Conservation (phyloP, 1,140 invertebrate species). For the Trissolcus basalis region DNA sequence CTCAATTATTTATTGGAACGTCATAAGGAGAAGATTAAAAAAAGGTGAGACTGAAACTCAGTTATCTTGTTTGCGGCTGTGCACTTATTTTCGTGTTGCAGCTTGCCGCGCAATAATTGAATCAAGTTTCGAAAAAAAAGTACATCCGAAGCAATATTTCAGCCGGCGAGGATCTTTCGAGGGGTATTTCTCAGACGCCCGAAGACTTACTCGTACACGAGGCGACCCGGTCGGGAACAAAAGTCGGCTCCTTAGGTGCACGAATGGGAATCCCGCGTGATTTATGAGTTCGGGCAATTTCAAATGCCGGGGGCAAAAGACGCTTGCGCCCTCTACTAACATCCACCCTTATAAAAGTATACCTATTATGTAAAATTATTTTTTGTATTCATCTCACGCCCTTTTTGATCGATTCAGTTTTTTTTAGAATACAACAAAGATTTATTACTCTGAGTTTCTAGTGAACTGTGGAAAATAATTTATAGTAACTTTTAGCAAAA, state of each 20-base stretch:
- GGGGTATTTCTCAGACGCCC: constrained; percentile 26
- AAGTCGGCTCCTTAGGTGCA: constrained; percentile 17
- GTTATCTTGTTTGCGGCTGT: too few relatives aligned
- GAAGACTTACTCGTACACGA: constrained; percentile 7
- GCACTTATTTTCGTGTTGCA: background rate
- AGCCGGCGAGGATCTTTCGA: background rate
- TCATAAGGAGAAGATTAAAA: too few relatives aligned
- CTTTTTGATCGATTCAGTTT: too few relatives aligned
- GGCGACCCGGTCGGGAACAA: constrained; percentile 10
- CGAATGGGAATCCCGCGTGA: constrained; percentile 13
- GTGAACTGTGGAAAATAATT: too few relatives aligned
- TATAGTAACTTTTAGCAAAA: too few relatives aligned
- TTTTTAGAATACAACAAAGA: too few relatives aligned
- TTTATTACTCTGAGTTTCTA: too few relatives aligned
- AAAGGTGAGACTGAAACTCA: too few relatives aligned
- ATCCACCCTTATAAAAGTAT: too few relatives aligned
- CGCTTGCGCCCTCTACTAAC: constrained; percentile 4
- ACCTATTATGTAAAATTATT: too few relatives aligned
- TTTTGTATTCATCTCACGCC: too few relatives aligned
- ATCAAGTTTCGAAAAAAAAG: constrained; percentile 24
- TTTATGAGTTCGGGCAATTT: constrained; percentile 12
- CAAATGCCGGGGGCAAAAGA: background rate
- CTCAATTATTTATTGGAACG: too few relatives aligned
- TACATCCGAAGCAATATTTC: constrained; percentile 33
- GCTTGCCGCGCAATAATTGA: constrained; percentile 23